Evolutionary conservation across 2,113 vertebrate genomes (phyloP), one percentile per base, ranked within the genome.

Genomic region (Syrrhaptes paradoxus): DNA sequence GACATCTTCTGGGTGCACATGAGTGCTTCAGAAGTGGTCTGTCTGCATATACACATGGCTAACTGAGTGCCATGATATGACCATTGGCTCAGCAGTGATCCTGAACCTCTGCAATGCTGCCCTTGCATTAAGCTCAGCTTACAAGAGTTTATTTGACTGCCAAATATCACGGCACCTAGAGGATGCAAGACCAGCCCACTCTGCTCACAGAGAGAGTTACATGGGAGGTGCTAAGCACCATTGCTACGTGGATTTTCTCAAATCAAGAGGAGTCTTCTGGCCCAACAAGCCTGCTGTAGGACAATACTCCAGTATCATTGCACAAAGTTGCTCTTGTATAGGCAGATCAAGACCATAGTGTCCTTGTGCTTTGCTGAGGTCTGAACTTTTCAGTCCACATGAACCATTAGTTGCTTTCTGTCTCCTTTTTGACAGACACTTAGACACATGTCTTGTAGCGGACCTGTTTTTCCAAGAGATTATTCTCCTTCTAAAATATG

Each of bases 51-150:
- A 34, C 11, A 38, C 0, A 1, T 34, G 68, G 25, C 38, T 54
- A 32, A 13, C n/a, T 38, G 55, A 16, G 17, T 38, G 13, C 57
- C 71, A 19, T 12, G 16, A 6, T 36, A 36, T 9, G 51, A 28
- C 26, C 10, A 2, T 31, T 34, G 48, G n/a, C 43, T 71, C 9
- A 6, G 48, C 6, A 11, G 20, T 0, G 0, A n/a, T 38, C 22
- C 34, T 38, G 10, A 76, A 81, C n/a, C 14, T 73, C 41, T 79
- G 19, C 17, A 46, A 5, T 19, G 16, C 6, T 80, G 38, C 12
- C 41, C 77, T 52, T 77, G n/a, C 24, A 7, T 59, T 45, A 46
- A 28, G 12, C 34, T 73, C 32, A 45, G 15, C 45, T 84, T 66
- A 86, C 63, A 70, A 66, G 49, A 65, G 29, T 38, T 71, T 24